phyloP scores from a whole-genome alignment of 1,140 invertebrate genomes.

The Drosophila ficusphila region DNA sequence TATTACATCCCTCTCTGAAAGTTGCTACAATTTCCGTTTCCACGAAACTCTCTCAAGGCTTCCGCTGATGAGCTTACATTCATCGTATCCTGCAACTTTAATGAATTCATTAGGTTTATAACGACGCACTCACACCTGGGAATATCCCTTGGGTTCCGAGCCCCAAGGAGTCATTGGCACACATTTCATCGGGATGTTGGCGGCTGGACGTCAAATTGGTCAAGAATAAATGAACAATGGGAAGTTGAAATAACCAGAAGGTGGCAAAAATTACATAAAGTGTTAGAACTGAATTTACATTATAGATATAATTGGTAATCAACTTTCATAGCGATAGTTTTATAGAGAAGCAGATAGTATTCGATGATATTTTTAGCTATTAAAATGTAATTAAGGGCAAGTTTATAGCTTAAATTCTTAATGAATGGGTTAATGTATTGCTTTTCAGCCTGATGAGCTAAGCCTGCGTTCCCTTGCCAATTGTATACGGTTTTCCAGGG shows the following conservation, averaged over 20 bases:
- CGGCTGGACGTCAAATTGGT: constrained; percentile 44
- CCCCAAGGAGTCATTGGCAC: constrained; percentile 72
- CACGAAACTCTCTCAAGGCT: not conserved
- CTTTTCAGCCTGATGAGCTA: constrained; percentile 1
- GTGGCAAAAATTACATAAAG: no score
- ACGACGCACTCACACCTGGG: constrained; percentile 43
- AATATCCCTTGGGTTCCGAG: not conserved
- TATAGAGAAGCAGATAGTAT: no score
- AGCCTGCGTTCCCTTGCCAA: not conserved
- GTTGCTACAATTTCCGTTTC: not conserved
- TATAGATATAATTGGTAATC: no score
- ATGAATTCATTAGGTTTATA: constrained; percentile 78
- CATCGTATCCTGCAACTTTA: constrained; percentile 68
- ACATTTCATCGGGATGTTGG: constrained; percentile 50
- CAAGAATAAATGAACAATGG: constrained; percentile 44
- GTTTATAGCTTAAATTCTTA: no score
- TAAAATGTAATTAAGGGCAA: no score
- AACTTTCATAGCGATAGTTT: no score
- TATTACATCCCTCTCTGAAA: no score
- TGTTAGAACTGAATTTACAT: no score
- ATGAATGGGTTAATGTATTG: not conserved
- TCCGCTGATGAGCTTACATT: constrained; percentile 8
- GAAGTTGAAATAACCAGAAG: no score
- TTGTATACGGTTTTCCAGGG: not conserved
- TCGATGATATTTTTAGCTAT: no score